Conservation (phyloP, 2,888 invertebrate genomes). For the Ophion ventricosus region DNA sequence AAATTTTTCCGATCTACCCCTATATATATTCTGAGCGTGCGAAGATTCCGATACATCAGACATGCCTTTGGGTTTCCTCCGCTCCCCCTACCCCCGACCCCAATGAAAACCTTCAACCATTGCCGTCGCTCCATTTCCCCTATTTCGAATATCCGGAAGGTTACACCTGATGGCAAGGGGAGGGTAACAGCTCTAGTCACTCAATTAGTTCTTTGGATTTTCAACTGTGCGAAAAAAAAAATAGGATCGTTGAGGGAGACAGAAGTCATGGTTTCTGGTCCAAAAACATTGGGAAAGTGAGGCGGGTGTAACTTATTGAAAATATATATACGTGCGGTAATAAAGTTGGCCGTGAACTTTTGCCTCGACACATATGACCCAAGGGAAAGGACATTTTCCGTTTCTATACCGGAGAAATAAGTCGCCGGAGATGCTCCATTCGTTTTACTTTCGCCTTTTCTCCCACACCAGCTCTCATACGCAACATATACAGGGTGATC, state of each 20-base stretch:
- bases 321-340: conserved; percentile 11
- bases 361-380: conserved; percentile 57
- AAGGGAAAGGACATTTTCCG: conserved; percentile 60
- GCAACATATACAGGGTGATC: background rate
- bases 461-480: background rate
- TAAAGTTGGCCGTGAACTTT: conserved; percentile 63
- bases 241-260: background rate
- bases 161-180: too few relatives aligned
- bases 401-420: conserved; percentile 58
- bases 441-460: conserved; percentile 60
- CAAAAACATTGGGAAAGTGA: background rate
- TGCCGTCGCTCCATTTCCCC: conserved; percentile 18
- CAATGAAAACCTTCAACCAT: conserved; percentile 47
- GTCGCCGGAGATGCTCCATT: conserved; percentile 57
- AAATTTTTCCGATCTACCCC: background rate
- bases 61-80: background rate
- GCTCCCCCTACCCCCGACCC: too few relatives aligned
- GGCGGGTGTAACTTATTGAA: background rate
- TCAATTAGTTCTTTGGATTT: conserved; percentile 16
- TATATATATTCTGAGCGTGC: background rate
- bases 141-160: background rate
- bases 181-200: background rate
- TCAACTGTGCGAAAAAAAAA: background rate
- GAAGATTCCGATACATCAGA: background rate
- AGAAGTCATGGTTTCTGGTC: background rate